These are phyloP conservation scores for Podarcis muralis DNA, from an alignment of 2,113 vertebrate species.

Conservation along the genomic window DNA sequence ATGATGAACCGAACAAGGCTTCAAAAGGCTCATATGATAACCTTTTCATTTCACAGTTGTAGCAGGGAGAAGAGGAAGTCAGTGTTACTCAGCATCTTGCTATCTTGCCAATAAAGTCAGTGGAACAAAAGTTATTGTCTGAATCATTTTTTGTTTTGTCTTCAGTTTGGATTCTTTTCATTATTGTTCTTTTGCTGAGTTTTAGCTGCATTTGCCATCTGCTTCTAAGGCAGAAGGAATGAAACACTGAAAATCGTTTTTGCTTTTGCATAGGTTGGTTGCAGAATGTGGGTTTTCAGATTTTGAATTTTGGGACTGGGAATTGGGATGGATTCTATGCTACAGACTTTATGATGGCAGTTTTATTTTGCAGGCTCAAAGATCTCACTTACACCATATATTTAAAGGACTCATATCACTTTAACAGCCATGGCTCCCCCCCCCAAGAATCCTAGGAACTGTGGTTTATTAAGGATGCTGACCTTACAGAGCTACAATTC, in stretches of 20 bases:
- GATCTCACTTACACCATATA: too few species aligned
- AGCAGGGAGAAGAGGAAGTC: too few species aligned
- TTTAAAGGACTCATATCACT: too few species aligned
- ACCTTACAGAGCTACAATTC: too few species aligned
- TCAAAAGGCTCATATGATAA: too few species aligned
- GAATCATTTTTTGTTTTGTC: not conserved
- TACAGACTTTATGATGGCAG: not conserved
- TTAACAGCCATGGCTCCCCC: too few species aligned
- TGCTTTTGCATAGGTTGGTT: not conserved
- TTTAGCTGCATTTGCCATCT: not conserved
- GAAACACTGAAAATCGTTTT: not conserved
- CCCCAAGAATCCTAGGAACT: too few species aligned
- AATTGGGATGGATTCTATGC: not conserved
- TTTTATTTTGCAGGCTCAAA: not conserved
- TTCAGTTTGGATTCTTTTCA: not conserved
- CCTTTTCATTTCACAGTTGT: too few species aligned
- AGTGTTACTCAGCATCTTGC: not conserved
- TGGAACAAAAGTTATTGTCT: not conserved
- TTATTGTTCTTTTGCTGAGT: not conserved
- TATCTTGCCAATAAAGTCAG: not conserved
- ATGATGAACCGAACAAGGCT: too few species aligned
- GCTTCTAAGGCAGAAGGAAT: not conserved
- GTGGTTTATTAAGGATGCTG: too few species aligned
- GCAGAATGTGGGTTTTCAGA: not conserved
- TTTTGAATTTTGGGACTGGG: not conserved